Percentiles rank a stretch among this genome's conserved stretches.
phyloP scores from a whole-genome alignment of 1,140 invertebrate species.

The Magallana gigas region DNA sequence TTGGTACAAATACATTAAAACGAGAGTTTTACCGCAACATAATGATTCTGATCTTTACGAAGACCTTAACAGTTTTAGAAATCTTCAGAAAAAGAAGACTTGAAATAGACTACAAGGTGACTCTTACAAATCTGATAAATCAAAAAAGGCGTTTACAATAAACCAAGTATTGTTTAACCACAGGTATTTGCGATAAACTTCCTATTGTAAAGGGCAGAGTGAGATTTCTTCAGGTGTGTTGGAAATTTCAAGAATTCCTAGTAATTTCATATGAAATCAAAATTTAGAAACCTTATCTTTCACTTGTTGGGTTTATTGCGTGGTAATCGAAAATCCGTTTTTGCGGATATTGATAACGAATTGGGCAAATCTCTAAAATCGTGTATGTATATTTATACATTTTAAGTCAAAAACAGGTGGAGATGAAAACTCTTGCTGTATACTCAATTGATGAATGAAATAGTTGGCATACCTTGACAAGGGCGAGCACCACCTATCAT shows the following conservation, averaged over 20 bases:
- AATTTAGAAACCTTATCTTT: slow-evolving; percentile 21
- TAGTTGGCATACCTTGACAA: slow-evolving; percentile 25
- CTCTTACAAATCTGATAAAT: neutral
- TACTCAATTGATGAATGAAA: slow-evolving; percentile 28
- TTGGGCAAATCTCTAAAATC: slow-evolving; percentile 3
- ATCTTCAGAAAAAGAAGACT: neutral
- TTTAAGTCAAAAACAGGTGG: neutral
- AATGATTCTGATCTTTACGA: no score
- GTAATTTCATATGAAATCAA: slow-evolving; percentile 7
- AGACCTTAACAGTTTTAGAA: no score
- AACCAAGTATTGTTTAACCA: slow-evolving; percentile 24
- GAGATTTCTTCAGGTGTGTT: slow-evolving; percentile 17
- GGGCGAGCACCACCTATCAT: slow-evolving; percentile 5
- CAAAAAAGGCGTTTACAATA: neutral
- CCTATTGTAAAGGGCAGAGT: slow-evolving; percentile 9
- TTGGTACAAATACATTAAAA: no score
- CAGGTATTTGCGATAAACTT: slow-evolving; percentile 16
- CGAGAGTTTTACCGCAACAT: no score
- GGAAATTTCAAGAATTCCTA: slow-evolving; percentile 26
- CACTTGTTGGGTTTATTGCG: slow-evolving; percentile 13
- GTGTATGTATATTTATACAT: slow-evolving; percentile 12
- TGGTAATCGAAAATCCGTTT: slow-evolving; percentile 34
- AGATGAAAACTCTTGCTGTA: neutral
- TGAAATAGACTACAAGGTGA: neutral
- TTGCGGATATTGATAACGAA: slow-evolving; percentile 25